phyloP scores from a whole-genome alignment of 2,888 invertebrate genomes.

The Caradrina kadenii region DNA sequence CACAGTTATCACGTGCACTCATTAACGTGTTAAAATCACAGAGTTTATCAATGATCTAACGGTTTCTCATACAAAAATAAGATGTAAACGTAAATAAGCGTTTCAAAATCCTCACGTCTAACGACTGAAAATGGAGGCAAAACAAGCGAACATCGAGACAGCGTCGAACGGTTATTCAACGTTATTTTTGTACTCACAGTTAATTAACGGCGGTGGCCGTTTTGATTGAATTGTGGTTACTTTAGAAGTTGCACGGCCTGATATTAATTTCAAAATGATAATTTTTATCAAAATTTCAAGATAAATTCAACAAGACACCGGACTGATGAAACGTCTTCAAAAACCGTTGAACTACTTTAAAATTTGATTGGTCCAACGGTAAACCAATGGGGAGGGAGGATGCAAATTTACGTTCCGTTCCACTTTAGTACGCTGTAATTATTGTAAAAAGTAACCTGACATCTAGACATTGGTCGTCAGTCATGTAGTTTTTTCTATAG shows the following conservation, averaged over 20 bases:
- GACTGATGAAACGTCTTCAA: slow-evolving; percentile 82
- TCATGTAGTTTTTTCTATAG: too few relatives aligned
- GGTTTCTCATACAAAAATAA: slow-evolving; percentile 46
- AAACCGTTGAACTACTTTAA: slow-evolving; percentile 86
- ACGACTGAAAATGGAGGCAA: slow-evolving; percentile 89
- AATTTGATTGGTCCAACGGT: slow-evolving; percentile 74
- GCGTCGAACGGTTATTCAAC: slow-evolving; percentile 75
- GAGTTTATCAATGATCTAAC: slow-evolving; percentile 30
- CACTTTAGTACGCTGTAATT: not conserved
- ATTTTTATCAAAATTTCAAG: slow-evolving; percentile 76
- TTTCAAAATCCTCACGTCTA: slow-evolving; percentile 77
- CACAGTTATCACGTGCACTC: slow-evolving; percentile 76
- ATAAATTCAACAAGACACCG: slow-evolving; percentile 82
- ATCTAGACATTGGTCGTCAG: too few relatives aligned
- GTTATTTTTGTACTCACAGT: slow-evolving; percentile 78
- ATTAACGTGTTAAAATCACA: slow-evolving; percentile 61
- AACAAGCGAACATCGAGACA: slow-evolving; percentile 86
- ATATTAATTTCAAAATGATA: slow-evolving; percentile 69
- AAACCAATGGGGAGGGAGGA: slow-evolving; percentile 74
- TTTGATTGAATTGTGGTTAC: slow-evolving; percentile 71
- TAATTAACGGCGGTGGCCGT: slow-evolving; percentile 81
- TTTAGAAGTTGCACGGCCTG: slow-evolving; percentile 73
- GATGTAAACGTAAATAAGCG: slow-evolving; percentile 73
- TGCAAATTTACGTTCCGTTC: slow-evolving; percentile 68
- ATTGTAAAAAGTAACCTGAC: too few relatives aligned